These are phyloP conservation scores for Todus mexicanus DNA, from an alignment of 2,797 vertebrate species.

Conservation along the genomic window DNA sequence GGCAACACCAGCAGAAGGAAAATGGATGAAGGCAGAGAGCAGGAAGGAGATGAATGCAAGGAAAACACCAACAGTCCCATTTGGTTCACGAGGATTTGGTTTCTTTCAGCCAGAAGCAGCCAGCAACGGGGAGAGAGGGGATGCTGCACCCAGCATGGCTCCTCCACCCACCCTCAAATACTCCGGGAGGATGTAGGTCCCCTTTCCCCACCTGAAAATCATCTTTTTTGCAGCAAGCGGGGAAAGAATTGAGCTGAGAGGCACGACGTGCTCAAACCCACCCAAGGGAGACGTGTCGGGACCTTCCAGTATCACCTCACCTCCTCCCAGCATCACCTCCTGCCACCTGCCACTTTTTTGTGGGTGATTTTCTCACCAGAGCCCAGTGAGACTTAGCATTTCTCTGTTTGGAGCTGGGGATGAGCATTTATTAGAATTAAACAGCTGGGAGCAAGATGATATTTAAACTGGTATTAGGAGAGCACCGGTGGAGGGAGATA, in stretches of 20 bases:
- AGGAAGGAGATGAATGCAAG: not conserved
- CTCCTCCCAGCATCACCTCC: not conserved
- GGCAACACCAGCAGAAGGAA: not conserved
- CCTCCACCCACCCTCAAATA: rapidly evolving
- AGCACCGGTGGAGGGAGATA: conserved; percentile 67
- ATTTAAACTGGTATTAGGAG: conserved; percentile 79
- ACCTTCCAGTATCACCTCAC: not conserved
- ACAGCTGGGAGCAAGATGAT: conserved; percentile 83
- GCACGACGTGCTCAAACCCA: not conserved
- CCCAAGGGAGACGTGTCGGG: rapidly evolving
- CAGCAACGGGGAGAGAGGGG: not conserved
- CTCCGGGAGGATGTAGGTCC: rapidly evolving
- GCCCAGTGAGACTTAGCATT: conserved; percentile 60
- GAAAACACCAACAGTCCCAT: not conserved
- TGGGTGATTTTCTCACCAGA: not conserved
- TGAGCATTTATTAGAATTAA: conserved; percentile 75
- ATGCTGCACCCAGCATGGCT: not conserved
- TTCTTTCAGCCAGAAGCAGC: not conserved
- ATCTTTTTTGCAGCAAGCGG: rapidly evolving
- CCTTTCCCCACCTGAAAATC: not conserved
- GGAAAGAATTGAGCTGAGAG: not conserved
- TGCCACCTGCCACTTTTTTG: not conserved
- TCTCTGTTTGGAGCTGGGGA: not conserved
- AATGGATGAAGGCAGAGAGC: not conserved
- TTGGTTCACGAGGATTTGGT: rapidly evolving